These are phyloP conservation scores for Cheracebus regulus DNA, from an alignment of 2,797 vertebrate species.

Conservation along the genomic window DNA sequence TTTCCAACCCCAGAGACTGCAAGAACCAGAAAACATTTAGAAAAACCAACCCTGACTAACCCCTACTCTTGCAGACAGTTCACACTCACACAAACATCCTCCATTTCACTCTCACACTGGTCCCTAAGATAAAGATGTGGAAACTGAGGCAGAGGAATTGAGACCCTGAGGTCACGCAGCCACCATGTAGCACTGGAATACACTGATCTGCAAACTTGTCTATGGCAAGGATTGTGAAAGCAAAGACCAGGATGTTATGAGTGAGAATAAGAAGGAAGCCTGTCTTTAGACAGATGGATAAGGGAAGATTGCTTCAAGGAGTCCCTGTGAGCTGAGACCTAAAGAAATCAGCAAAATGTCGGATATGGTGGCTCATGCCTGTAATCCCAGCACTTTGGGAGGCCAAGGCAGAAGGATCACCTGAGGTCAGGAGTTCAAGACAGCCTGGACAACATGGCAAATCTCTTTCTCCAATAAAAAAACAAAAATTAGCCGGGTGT, in stretches of 20 bases:
- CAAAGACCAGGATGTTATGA: not conserved
- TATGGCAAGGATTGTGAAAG: not conserved
- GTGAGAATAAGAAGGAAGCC: not conserved
- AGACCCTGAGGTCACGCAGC: rapidly evolving
- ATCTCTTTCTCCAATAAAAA: not conserved
- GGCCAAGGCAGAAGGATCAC: not conserved
- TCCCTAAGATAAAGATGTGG: not conserved
- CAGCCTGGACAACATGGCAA: not conserved
- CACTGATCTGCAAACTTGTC: not conserved
- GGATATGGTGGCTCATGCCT: not conserved
- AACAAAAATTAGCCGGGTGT: not conserved
- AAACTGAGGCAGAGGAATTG: not conserved
- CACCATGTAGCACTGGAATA: rapidly evolving
- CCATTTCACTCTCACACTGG: not conserved
- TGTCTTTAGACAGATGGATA: not conserved
- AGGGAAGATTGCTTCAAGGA: not conserved
- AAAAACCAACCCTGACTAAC: not conserved
- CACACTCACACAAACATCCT: not conserved
- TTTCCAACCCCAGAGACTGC: not conserved
- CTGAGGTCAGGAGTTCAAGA: not conserved
- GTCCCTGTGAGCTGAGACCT: not conserved
- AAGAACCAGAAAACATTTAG: not conserved
- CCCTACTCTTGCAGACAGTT: too few relatives aligned
- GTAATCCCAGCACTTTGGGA: not conserved
- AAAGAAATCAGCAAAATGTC: not conserved